These are phyloP conservation scores for Triplophysa yarkandensis DNA, from an alignment of 2,797 vertebrate species.

Conservation along the genomic window DNA sequence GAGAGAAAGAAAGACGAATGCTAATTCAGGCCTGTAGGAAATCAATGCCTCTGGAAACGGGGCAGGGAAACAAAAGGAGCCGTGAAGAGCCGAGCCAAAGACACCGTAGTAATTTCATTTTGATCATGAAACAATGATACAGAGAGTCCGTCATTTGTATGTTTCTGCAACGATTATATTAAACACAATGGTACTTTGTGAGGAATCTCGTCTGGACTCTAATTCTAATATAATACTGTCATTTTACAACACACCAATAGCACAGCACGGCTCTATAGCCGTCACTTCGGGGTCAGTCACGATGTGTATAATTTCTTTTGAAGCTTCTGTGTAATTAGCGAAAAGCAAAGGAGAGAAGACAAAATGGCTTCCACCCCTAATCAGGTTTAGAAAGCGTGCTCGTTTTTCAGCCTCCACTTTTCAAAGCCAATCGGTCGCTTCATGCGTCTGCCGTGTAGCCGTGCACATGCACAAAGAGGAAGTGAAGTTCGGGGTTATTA, in stretches of 20 bases:
- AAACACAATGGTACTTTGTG: constrained; percentile 72
- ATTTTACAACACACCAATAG: constrained; percentile 71
- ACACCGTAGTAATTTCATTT: constrained; percentile 63
- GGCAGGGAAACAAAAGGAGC: constrained; percentile 59
- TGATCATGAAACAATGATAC: constrained; percentile 68
- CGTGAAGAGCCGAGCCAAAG: constrained; percentile 59
- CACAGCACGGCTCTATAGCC: constrained; percentile 63
- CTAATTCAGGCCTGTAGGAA: constrained; percentile 60
- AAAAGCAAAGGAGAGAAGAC: constrained; percentile 74
- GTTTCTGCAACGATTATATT: constrained; percentile 69
- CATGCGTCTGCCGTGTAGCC: constrained; percentile 61
- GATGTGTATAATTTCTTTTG: constrained; percentile 73
- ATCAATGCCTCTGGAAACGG: constrained; percentile 57
- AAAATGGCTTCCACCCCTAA: constrained; percentile 72
- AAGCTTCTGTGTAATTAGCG: constrained; percentile 73
- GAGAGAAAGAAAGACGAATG: constrained; percentile 56
- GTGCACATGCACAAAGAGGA: constrained; percentile 61
- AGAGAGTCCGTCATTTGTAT: constrained; percentile 69
- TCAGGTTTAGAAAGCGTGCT: constrained; percentile 76
- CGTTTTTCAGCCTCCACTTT: constrained; percentile 70
- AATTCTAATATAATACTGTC: constrained; percentile 74
- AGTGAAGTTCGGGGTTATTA: constrained; percentile 5
- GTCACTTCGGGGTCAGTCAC: constrained; percentile 69
- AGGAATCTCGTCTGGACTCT: constrained; percentile 68
- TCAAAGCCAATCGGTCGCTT: constrained; percentile 68